Base-by-base conservation (phyloP, 2,113 vertebrate genomes). In the Limnothrissa miodon region DNA sequence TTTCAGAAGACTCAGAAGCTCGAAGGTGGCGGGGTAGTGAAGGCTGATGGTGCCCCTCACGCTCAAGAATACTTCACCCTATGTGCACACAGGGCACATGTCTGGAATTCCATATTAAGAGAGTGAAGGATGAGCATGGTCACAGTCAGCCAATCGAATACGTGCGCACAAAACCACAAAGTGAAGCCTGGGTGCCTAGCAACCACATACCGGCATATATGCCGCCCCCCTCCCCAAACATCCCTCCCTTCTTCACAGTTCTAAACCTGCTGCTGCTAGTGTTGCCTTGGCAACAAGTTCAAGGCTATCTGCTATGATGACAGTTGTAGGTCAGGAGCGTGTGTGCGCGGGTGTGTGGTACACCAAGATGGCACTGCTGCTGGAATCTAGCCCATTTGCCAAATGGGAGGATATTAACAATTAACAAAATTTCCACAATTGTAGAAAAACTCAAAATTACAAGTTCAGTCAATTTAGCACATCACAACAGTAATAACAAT, bases 311-410 rank as follows among this genome's bases (percentile, higher is more conserved):
- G 33, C 66, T 29, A 74, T 74, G 48, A 56, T 74, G 83, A 74
- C 83, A 84, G 62, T 81, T 78, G 80, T 84, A 78, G 83, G 83
- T 84, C 80, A 81, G 80, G 17, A 33, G 83, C 23, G 0, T 19
- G 48, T 4, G 21, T 17, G 39, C n/a, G 29, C 25, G 42, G n/a
- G 45, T 29, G 56, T 80, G 53, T 84, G 21, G 10, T 8, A 36
- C 36, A 56, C 83, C 79, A 78, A 80, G 44, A 46, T 51, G 79
- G 79, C 45, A 42, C 33, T 39, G 79, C 83, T 83, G 23, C 83
- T 80, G 78, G 45, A 53, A 66, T 74, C 4, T 17, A 39, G 9
- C 66, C 66, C 33, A 74, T 33, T 74, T 13, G 29, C 66, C 9
- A 13, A 74, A 29, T 33, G 33, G 66, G 29, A 36, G 33, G 66